phyloP scores from a whole-genome alignment of 1,140 invertebrate species.

The Helicorthomorpha holstii region DNA sequence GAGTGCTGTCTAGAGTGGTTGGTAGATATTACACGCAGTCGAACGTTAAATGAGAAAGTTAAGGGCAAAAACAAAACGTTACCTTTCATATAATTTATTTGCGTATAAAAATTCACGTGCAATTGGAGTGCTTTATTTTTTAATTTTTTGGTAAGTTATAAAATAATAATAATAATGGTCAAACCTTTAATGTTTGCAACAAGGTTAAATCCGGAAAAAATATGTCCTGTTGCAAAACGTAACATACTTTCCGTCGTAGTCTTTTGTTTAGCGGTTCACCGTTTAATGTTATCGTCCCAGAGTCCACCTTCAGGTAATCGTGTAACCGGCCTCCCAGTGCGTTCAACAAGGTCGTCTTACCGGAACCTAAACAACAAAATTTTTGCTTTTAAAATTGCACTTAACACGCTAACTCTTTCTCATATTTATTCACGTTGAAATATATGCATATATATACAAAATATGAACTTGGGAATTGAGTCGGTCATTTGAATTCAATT shows the following conservation, averaged over 20 bases:
- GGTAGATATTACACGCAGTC: no score
- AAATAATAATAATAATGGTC: slow-evolving; percentile 13
- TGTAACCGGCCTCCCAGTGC: slow-evolving; percentile 49
- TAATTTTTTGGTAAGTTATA: no score
- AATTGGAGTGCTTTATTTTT: no score
- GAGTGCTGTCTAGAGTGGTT: no score
- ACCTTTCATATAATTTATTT: no score
- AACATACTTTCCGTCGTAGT: slow-evolving; percentile 57
- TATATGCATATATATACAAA: slow-evolving; percentile 7
- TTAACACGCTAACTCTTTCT: no score
- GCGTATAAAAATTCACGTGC: no score
- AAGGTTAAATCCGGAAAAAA: slow-evolving; percentile 67
- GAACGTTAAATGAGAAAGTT: no score
- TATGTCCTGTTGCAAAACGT: slow-evolving; percentile 67
- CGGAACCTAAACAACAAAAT: slow-evolving; percentile 33
- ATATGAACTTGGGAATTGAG: no score
- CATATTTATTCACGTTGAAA: not conserved
- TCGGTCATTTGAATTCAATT: no score
- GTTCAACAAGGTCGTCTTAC: slow-evolving; percentile 67
- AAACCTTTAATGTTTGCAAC: slow-evolving; percentile 54
- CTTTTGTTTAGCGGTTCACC: slow-evolving; percentile 53
- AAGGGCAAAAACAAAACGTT: no score
- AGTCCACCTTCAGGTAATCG: slow-evolving; percentile 26
- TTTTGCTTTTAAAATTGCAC: no score
- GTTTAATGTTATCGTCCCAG: slow-evolving; percentile 54